Evolutionary conservation across 2,888 invertebrate genomes (phyloP), one percentile per base, ranked within the genome.

Genomic region (Eupithecia subumbrata): DNA sequence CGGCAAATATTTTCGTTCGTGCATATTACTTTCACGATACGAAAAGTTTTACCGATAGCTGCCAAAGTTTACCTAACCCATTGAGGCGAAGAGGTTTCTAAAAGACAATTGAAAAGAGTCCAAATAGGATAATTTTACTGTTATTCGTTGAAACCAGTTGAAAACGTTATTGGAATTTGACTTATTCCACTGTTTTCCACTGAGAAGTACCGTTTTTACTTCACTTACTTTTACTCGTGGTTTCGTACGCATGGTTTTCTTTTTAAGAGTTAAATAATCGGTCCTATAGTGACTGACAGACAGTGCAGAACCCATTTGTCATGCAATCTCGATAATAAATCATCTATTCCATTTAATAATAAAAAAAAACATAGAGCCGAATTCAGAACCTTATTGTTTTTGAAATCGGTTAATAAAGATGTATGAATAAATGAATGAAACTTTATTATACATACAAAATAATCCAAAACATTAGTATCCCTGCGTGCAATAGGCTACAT

Each of bases 1-100:
- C 66, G 18, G 56, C 56, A 56, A 37, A 69, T 48, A 67, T 73
- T 76, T 45, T 37, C 45, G 43, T 71, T 73, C 72, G 70, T 72
- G 74, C 70, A 73, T 73, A 69, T 70, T 56, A 71, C 71, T 71
- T 56, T 71, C 60, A 45, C 67, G 16, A 34, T 40, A 37, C 12
- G 18, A n/a, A 71, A 60, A 70, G n/a, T 34, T 56, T 12, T 14
- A 30, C 16, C 16, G 40, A 56, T 56, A 14, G 22, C n/a, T 60
- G 56, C 56, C 22, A 60, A 70, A 60, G 5, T 70, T 40, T 18
- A n/a, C 34, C 34, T 22, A 25, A 2, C 63, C 34, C 16, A 30
- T 37, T 64, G 34, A 37, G 16, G 18, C 34, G 2, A 37, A 40
- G 70, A 60, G n/a, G 9, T 40, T 34, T 14, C 37, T 14, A 8